A percentile compares a stretch with the other conserved stretches of the same genome.
Evolutionary conservation across 2,113 vertebrate species (phyloP).

Genomic region (Lynx canadensis): DNA sequence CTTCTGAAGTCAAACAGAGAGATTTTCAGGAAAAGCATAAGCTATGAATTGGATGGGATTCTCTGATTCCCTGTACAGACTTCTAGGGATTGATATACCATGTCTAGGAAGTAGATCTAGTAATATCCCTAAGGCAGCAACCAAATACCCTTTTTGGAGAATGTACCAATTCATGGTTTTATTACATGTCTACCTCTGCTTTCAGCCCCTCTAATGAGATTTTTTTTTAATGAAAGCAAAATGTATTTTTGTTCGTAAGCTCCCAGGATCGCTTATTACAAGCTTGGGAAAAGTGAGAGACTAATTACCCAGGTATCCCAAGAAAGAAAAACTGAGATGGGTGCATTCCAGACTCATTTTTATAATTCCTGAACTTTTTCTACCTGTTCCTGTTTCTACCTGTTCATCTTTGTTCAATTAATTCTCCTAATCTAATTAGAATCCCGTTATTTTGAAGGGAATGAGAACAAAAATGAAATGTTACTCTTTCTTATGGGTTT

Average conservation of each 20-base stretch:
- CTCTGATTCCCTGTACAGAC: neutral
- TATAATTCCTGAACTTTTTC: neutral
- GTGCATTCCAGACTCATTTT: neutral
- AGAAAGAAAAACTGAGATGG: neutral
- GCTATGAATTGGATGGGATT: neutral
- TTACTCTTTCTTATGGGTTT: neutral
- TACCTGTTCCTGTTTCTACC: neutral
- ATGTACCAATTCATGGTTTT: neutral
- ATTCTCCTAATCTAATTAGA: neutral
- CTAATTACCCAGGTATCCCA: neutral
- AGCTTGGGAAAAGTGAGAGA: neutral
- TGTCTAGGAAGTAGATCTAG: neutral
- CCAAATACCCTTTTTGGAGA: neutral
- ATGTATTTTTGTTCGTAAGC: neutral
- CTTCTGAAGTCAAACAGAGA: neutral
- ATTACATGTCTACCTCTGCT: neutral
- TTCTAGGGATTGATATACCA: neutral
- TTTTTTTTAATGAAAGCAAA: neutral
- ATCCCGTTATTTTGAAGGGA: neutral
- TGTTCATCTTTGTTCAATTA: neutral
- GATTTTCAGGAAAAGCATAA: slow-evolving; percentile 1
- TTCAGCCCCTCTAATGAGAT: neutral
- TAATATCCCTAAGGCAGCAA: neutral
- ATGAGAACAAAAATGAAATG: neutral
- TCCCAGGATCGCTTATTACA: neutral